Base-by-base conservation (phyloP, 2,888 invertebrate genomes). In the Agrochola macilenta region DNA sequence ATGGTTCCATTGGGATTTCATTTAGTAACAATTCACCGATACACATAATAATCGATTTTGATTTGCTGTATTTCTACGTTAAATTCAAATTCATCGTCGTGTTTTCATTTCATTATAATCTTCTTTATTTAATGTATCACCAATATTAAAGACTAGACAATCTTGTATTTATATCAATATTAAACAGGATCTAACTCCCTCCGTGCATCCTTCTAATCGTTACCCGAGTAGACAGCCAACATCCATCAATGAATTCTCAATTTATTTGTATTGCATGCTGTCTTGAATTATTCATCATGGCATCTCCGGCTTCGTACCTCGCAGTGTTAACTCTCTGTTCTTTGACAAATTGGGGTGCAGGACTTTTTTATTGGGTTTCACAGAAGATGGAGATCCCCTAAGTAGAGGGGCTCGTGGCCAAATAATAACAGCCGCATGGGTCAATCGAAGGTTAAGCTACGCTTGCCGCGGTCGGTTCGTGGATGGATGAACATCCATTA, bases 271-370 rank as follows among this genome's bases (percentile, higher is more conserved):
- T 76, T 79, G 79, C 71, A 79, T 74, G 70, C 66, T 66, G 70
- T 66, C 68, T 65, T 87, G 86, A 84, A 86, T 87, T 70, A 87
- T 87, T 87, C 84, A 87, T 80, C 66, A 49, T 30, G 49, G 61
- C 64, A 58, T 35, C 83, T 74, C 57, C 63, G 52, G 61, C 72
- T 66, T 82, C 75, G 69, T 79, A 83, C 82, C 80, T 75, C 69
- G 70, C 35, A 69, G 70, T 79, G 76, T 86, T 78, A 86, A 66
- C 61, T 73, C 64, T 71, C 61, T 74, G 66, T 68, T 69, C 66
- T 74, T 69, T 73, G 70, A 80, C 74, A 80, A 86, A 78, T 81
- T 79, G 65, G 69, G 76, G 70, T 69, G 46, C 49, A 8, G 23
- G 49, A 49, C 61, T 61, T 71, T 69, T 61, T 58, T 83, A 76